Evolutionary conservation across 2,113 vertebrate genomes (phyloP), one percentile per base, ranked within the genome.

Genomic region (Microcebus jonahi): DNA sequence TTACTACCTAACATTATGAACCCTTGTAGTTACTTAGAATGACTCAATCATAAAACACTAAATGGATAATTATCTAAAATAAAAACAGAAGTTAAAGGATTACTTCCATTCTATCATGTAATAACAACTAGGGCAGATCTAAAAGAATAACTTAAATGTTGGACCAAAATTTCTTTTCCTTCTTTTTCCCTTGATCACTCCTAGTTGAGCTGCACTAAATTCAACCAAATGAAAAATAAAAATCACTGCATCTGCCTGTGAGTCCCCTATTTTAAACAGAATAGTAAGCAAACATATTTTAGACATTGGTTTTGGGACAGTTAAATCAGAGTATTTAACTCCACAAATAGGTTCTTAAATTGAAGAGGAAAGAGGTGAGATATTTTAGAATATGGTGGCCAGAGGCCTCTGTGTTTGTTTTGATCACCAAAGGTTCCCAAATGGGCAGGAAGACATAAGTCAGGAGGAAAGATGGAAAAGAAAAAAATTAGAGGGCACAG

Each of bases 21-120:
- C 36, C 79, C 13, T 27, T 61, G 77, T 9, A 88, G 59, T 93
- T 92, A 90, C 39, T 91, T 29, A 65, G 90, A 93, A 76, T 94
- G 91, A 95, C 59, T 94, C 94, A 95, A 55, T 6, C 59, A 73
- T 25, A 76, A n/a, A 93, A 94, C 80, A 90, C 8, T 48, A 79
- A 90, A n/a, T 68, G n/a, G 93, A 65, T 91, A 95, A 96, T 76
- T 87, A 90, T 6, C 55, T 70, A 89, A 77, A 81, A 90, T 67
- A 88, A 77, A 95, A 91, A 83, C 27, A 73, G 83, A 92, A 94
- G 91, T 73, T 53, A 75, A 95, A 92, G 71, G n/a, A 61, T 68
- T 36, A 59, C 42, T 57, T 82, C 27, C 14, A 23, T 88, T 81
- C 34, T 70, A 48, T n/a, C 42, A 39, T 0, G 15, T 23, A 50